These are phyloP conservation scores for Aspidiotus rigidus DNA, from an alignment of 2,888 invertebrate species.

Conservation along the genomic window DNA sequence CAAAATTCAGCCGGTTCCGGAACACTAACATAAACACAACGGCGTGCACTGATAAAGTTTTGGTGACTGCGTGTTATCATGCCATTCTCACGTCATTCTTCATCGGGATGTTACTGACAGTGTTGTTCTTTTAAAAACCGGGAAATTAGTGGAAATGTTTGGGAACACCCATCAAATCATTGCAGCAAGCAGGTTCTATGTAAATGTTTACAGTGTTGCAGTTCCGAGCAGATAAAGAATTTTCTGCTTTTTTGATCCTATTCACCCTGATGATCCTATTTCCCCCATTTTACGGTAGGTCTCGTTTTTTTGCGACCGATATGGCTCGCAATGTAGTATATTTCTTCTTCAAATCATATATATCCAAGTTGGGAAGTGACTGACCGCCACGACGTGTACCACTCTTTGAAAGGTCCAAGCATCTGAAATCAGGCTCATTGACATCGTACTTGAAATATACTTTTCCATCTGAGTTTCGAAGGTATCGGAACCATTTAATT, in stretches of 20 bases:
- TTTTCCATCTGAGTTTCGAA: too few relatives aligned
- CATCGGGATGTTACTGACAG: too few relatives aligned
- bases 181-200: neutral
- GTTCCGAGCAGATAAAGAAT: neutral
- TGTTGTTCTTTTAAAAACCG: neutral
- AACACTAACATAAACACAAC: neutral
- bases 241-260: constrained; percentile 3
- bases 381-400: too few relatives aligned
- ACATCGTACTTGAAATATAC: too few relatives aligned
- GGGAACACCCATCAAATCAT: neutral
- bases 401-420: too few relatives aligned
- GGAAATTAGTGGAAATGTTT: neutral
- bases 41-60: neutral
- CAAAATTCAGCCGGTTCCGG: neutral
- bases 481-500: too few relatives aligned
- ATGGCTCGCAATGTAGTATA: neutral
- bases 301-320: neutral
- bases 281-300: constrained; percentile 8
- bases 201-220: neutral
- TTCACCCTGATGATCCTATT: constrained; percentile 5
- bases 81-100: too few relatives aligned
- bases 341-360: too few relatives aligned
- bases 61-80: too few relatives aligned
- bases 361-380: too few relatives aligned
- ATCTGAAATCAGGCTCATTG: too few relatives aligned